Percentiles rank a stretch among this genome's conserved stretches.
phyloP scores from a whole-genome alignment of 2,888 invertebrate genomes.

The Pegoplata infirma region DNA sequence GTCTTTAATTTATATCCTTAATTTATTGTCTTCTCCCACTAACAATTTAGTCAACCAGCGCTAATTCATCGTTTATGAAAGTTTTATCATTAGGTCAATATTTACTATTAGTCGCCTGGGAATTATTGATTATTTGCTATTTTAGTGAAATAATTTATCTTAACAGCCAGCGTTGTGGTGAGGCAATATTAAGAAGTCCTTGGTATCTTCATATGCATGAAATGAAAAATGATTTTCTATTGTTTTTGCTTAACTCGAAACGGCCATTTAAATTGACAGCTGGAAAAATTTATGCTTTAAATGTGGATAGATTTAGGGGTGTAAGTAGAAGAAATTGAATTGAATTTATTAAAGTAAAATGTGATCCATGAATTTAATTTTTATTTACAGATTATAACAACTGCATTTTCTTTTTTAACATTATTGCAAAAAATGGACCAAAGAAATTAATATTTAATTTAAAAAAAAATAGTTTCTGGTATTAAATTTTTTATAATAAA shows the following conservation, averaged over 20 bases:
- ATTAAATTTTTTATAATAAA: neutral
- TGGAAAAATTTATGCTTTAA: conserved; percentile 71
- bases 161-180: conserved; percentile 71
- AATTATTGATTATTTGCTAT: conserved; percentile 74
- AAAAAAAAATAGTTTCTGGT: neutral
- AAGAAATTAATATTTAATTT: conserved; percentile 24
- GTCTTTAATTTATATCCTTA: neutral
- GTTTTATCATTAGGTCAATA: conserved; percentile 71
- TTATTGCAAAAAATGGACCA: conserved; percentile 72
- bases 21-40: neutral
- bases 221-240: conserved; percentile 68
- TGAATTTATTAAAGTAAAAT: neutral
- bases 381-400: conserved; percentile 70
- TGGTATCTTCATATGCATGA: conserved; percentile 70
- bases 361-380: neutral
- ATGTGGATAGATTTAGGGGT: conserved; percentile 66
- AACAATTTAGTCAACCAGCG: conserved; percentile 64
- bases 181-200: conserved; percentile 71
- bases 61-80: conserved; percentile 69
- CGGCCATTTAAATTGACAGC: conserved; percentile 70
- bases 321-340: conserved; percentile 50
- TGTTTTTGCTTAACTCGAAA: conserved; percentile 69
- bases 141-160: conserved; percentile 69
- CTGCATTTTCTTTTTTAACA: conserved; percentile 74
- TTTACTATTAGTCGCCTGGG: conserved; percentile 69